A percentile compares a stretch with the other conserved stretches of the same genome.
Evolutionary conservation across 2,888 invertebrate species (phyloP).

Genomic region (Leptopilina myrica): DNA sequence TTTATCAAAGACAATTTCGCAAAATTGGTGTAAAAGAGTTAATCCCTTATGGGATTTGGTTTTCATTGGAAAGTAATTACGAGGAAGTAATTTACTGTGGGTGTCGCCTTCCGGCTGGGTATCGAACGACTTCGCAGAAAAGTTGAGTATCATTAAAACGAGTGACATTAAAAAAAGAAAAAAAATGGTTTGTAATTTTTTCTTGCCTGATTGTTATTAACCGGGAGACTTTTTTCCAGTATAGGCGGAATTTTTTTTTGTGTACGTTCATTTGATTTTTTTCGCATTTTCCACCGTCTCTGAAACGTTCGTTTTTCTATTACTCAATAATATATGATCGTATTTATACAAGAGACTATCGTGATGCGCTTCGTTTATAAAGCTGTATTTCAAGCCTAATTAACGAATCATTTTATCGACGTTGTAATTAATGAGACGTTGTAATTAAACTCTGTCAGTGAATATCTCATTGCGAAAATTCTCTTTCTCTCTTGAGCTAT

Average conservation of each 20-base stretch:
- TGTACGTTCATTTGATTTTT: conserved; percentile 2
- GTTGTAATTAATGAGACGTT: conserved; percentile 71
- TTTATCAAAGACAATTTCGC: neutral
- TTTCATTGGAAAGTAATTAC: conserved; percentile 35
- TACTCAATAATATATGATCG: conserved; percentile 64
- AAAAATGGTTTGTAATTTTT: conserved; percentile 28
- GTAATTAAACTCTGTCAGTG: conserved; percentile 57
- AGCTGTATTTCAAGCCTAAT: conserved; percentile 70
- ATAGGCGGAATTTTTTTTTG: conserved; percentile 15
- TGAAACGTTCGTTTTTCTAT: conserved; percentile 59
- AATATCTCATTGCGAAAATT: conserved; percentile 57
- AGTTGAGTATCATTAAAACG: conserved; percentile 27
- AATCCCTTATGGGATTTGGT: conserved; percentile 28
- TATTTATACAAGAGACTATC: conserved; percentile 70
- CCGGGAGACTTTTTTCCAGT: conserved; percentile 27
- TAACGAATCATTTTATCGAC: conserved; percentile 72
- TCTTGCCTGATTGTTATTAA: conserved; percentile 20
- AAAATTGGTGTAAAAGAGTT: conserved; percentile 19
- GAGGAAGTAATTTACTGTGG: conserved; percentile 31
- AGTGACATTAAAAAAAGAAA: conserved; percentile 11
- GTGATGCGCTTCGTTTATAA: conserved; percentile 66
- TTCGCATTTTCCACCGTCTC: conserved; percentile 50
- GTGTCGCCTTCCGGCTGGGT: conserved; percentile 31
- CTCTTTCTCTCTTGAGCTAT: conserved; percentile 49
- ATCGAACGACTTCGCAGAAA: conserved; percentile 40